These are phyloP conservation scores for Zaprionus nigranus DNA, from an alignment of 1,140 invertebrate species.

Conservation along the genomic window DNA sequence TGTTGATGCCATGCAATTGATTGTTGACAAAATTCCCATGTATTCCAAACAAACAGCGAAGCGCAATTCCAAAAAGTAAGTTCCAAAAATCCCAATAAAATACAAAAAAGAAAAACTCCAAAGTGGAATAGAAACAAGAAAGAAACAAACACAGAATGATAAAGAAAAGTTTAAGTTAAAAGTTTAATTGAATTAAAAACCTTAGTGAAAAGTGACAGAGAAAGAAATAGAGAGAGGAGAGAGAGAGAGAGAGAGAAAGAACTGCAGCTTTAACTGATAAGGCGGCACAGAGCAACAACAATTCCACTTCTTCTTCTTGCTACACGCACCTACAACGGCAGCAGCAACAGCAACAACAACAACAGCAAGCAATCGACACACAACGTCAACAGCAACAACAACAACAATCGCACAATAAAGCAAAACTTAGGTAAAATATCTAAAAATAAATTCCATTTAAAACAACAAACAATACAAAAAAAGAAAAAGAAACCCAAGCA, in stretches of 20 bases:
- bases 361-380: slow-evolving; percentile 9
- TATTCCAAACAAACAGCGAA: slow-evolving; percentile 84
- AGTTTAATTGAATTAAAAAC: slow-evolving; percentile 1
- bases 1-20: slow-evolving; percentile 84
- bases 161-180: slow-evolving; percentile 25
- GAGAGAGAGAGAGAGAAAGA: slow-evolving; percentile 19
- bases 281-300: slow-evolving; percentile 47
- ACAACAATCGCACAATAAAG: slow-evolving; percentile 61
- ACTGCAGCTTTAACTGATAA: slow-evolving; percentile 50
- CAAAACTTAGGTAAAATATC: slow-evolving; percentile 84
- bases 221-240: slow-evolving; percentile 3
- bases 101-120: slow-evolving; percentile 5
- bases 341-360: slow-evolving; percentile 12
- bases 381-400: slow-evolving; percentile 41
- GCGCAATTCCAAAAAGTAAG: slow-evolving; percentile 85
- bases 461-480: slow-evolving; percentile 55
- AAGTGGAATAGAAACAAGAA: neutral
- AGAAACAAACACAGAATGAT: slow-evolving; percentile 15
- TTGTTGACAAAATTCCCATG: slow-evolving; percentile 85
- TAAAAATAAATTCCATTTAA: slow-evolving; percentile 81
- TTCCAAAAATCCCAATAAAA: slow-evolving; percentile 39
- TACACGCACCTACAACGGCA: slow-evolving; percentile 50
- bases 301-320: slow-evolving; percentile 33
- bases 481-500: slow-evolving; percentile 29
- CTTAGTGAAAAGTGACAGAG: slow-evolving; percentile 34